Conservation (phyloP, 1,140 invertebrate genomes). For the Contarinia nasturtii region DNA sequence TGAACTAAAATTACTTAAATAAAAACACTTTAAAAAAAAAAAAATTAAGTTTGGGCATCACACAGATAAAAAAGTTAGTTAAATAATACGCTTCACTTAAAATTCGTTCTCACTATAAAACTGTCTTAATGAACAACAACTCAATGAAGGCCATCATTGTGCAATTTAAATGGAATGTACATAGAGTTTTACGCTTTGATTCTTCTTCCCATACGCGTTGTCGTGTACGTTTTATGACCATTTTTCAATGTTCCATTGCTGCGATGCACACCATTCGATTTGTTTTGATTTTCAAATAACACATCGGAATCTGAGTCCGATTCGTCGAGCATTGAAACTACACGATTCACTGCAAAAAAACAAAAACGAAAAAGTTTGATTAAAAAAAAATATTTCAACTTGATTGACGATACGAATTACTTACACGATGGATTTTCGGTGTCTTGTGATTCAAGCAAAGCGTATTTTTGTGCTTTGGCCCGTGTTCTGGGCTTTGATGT, state of each 20-base stretch:
- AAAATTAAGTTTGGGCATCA: too few species aligned
- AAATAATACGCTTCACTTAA: too few species aligned
- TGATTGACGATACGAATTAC: slow-evolving; percentile 5
- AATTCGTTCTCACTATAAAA: too few species aligned
- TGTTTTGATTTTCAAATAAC: slow-evolving; percentile 38
- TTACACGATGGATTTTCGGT: slow-evolving; percentile 29
- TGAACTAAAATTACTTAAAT: too few species aligned
- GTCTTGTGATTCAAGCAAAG: slow-evolving; percentile 37
- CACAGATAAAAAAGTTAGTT: too few species aligned
- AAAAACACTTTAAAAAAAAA: too few species aligned
- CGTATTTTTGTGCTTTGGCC: slow-evolving; percentile 35
- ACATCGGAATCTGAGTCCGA: slow-evolving; percentile 57
- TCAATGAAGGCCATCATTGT: too few species aligned
- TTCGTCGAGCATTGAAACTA: slow-evolving; percentile 46
- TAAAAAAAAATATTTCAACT: too few species aligned
- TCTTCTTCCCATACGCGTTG: slow-evolving; percentile 29
- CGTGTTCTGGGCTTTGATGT: slow-evolving; percentile 25
- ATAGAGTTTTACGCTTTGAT: slow-evolving; percentile 27
- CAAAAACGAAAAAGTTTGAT: too few species aligned
- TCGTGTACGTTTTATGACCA: slow-evolving; percentile 27
- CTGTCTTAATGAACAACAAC: too few species aligned
- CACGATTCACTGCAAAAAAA: slow-evolving; percentile 22
- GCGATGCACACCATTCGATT: slow-evolving; percentile 30
- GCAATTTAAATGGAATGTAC: neutral
- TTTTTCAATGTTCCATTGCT: slow-evolving; percentile 12